Evolutionary conservation across 2,113 vertebrate species (phyloP).

Genomic region (Dromaius novaehollandiae): DNA sequence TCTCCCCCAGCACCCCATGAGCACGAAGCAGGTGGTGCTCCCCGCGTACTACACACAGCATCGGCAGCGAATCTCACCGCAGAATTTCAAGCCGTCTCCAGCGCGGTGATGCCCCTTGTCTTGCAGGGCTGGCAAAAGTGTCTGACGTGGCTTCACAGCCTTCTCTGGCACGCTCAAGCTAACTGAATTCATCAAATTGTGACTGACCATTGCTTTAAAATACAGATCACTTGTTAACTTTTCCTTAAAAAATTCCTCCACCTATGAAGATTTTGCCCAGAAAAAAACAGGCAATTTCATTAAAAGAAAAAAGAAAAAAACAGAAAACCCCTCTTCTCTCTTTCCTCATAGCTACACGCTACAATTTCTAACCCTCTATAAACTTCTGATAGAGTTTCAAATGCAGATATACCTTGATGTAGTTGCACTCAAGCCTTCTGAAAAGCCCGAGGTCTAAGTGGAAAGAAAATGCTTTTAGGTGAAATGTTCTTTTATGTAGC

Average conservation of each 20-base stretch:
- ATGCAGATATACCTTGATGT: not conserved
- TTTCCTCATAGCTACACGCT: not conserved
- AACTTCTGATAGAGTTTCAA: not conserved
- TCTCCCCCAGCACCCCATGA: rapidly evolving
- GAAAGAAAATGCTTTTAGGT: not conserved
- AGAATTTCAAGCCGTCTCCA: not conserved
- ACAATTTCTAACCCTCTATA: not conserved
- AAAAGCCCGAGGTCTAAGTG: not conserved
- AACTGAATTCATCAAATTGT: not conserved
- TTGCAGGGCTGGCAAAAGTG: not conserved
- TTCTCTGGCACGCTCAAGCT: not conserved
- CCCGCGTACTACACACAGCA: not conserved
- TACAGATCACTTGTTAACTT: not conserved
- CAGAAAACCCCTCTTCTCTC: not conserved
- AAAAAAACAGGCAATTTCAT: not conserved
- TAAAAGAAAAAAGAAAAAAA: not conserved
- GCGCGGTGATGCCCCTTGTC: not conserved
- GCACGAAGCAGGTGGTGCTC: not conserved
- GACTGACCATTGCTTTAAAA: not conserved
- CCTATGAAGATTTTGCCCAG: not conserved
- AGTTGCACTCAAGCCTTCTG: not conserved
- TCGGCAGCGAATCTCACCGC: not conserved
- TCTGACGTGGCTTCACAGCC: not conserved
- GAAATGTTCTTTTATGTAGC: slow-evolving; percentile 5
- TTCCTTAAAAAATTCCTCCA: not conserved